Conservation (phyloP, 2,888 invertebrate genomes). For the Automeris io region DNA sequence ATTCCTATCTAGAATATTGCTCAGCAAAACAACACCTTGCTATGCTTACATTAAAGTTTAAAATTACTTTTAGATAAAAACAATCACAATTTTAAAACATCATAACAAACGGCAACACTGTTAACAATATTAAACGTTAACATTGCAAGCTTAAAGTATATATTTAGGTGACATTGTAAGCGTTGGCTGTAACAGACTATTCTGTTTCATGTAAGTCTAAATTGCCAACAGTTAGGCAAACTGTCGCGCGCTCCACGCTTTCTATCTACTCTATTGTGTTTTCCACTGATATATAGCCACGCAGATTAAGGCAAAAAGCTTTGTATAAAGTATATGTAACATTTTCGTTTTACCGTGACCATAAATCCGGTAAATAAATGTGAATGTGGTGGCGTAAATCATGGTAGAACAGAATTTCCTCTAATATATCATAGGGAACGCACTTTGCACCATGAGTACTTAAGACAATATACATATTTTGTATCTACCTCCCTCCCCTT, state of each 20-base stretch:
- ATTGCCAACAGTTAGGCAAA: conserved; percentile 67
- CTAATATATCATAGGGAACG: conserved; percentile 7
- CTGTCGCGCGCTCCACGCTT: conserved; percentile 55
- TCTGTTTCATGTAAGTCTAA: conserved; percentile 56
- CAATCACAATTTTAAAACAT: conserved; percentile 1
- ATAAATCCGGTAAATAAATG: conserved; percentile 3
- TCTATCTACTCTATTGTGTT: conserved; percentile 52
- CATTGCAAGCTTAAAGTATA: conserved; percentile 7
- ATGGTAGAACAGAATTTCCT: conserved; percentile 11
- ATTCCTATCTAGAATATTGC: conserved; percentile 16
- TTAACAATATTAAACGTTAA: background rate
- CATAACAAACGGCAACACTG: background rate
- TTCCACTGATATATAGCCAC: conserved; percentile 48
- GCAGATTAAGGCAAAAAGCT: conserved; percentile 40
- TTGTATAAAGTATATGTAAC: conserved; percentile 16
- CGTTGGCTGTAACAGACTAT: conserved; percentile 39
- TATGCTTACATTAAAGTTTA: conserved; percentile 25
- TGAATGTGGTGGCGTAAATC: conserved; percentile 6
- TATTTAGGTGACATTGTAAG: conserved; percentile 12
- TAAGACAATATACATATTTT: background rate
- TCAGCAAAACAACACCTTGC: conserved; percentile 29
- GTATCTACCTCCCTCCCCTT: too few relatives aligned
- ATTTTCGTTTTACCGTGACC: conserved; percentile 4
- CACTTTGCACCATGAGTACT: conserved; percentile 8
- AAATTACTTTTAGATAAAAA: conserved; percentile 22